phyloP scores from a whole-genome alignment of 2,797 vertebrate species.

The Allobates femoralis region DNA sequence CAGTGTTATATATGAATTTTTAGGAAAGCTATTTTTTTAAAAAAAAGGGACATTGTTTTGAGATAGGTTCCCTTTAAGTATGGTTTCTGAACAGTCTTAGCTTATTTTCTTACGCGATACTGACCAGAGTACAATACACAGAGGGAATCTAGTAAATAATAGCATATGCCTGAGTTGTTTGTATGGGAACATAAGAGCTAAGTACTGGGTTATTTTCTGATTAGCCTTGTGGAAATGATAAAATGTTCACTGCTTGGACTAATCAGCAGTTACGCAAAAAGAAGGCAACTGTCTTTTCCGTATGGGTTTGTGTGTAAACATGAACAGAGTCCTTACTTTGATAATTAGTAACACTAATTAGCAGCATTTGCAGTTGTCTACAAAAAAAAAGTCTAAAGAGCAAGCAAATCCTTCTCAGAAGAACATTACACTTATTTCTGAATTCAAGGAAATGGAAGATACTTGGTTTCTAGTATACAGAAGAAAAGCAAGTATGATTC shows the following conservation, averaged over 20 bases:
- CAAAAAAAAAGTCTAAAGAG: conserved; percentile 20
- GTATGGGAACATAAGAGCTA: conserved; percentile 71
- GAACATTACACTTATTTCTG: background rate
- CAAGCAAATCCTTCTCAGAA: background rate
- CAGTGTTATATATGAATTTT: too few relatives aligned
- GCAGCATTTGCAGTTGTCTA: conserved; percentile 21
- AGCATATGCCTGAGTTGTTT: conserved; percentile 61
- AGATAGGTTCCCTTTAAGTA: background rate
- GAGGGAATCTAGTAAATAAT: background rate
- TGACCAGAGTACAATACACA: background rate
- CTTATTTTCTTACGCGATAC: background rate
- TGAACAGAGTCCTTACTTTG: conserved; percentile 56
- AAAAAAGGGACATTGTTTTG: too few relatives aligned
- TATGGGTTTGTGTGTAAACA: conserved; percentile 68
- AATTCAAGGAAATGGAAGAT: background rate
- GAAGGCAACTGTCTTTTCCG: conserved; percentile 69
- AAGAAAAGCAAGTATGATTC: background rate
- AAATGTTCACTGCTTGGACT: conserved; percentile 76
- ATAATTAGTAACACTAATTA: conserved; percentile 52
- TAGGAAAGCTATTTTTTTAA: too few relatives aligned
- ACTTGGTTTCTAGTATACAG: background rate
- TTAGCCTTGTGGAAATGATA: conserved; percentile 77
- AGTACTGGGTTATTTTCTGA: conserved; percentile 74
- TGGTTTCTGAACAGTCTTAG: background rate
- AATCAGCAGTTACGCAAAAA: conserved; percentile 74